phyloP scores from a whole-genome alignment of 2,797 vertebrate species.

The Lithobates pipiens region DNA sequence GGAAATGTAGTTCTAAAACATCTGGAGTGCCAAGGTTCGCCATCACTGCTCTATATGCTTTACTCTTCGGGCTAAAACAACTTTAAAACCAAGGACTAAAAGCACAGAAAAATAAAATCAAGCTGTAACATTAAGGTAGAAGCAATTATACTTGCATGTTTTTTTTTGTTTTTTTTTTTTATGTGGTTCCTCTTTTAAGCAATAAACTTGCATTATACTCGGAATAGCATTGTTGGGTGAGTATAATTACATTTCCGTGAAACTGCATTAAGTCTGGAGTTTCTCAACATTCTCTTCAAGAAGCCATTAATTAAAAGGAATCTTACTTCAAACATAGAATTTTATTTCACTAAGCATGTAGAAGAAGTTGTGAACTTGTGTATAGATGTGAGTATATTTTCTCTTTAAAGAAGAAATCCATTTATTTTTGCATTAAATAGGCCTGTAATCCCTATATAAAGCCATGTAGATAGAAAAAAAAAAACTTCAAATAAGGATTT shows the following conservation, averaged over 20 bases:
- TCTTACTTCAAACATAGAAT: constrained; percentile 18
- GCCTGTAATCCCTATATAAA: constrained; percentile 21
- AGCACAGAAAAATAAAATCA: too few species aligned
- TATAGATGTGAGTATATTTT: neutral
- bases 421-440: constrained; percentile 20
- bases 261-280: neutral
- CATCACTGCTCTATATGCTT: too few species aligned
- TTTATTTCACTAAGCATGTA: constrained; percentile 23
- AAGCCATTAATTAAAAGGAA: constrained; percentile 26
- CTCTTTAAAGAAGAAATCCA: constrained; percentile 5
- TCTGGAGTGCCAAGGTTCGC: too few species aligned
- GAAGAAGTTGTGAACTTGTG: neutral
- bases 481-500: constrained; percentile 24
- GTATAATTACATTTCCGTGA: constrained; percentile 7
- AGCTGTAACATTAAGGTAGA: too few species aligned
- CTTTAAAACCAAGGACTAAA: too few species aligned
- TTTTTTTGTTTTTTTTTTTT: neutral
- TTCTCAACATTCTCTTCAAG: constrained; percentile 3
- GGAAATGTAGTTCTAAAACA: too few species aligned
- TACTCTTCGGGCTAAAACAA: too few species aligned
- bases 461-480: constrained; percentile 11
- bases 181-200: neutral
- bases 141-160: too few species aligned
- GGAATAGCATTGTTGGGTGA: neutral
- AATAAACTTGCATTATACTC: neutral